Conservation (phyloP, 35 echinoderm and acorn worm genomes). For the Ophiothrix spiculata region DNA sequence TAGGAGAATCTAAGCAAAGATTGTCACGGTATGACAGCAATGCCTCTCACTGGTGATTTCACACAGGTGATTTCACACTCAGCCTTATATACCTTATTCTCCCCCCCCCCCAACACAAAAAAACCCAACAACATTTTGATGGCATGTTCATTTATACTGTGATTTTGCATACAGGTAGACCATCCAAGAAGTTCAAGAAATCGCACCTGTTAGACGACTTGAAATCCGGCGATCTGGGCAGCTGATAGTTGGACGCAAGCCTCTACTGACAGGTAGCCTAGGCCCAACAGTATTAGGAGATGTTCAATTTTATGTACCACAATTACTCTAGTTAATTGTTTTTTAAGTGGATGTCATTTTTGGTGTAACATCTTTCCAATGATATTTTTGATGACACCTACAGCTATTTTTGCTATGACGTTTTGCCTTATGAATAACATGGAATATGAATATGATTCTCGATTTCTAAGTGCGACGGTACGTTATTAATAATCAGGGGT, state of each 20-base stretch:
- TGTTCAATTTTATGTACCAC: too few relatives aligned
- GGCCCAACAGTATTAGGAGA: not conserved
- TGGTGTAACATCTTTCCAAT: too few relatives aligned
- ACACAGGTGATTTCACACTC: too few relatives aligned
- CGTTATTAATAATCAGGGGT: too few relatives aligned
- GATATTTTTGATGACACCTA: too few relatives aligned
- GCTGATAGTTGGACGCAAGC: not conserved
- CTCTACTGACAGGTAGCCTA: not conserved
- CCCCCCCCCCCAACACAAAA: not conserved
- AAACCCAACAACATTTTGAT: not conserved
- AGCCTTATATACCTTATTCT: not conserved
- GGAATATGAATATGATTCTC: too few relatives aligned
- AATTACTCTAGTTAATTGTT: too few relatives aligned
- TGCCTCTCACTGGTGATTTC: not conserved
- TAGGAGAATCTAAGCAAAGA: not conserved
- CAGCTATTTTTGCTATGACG: too few relatives aligned
- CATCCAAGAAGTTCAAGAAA: constrained; percentile 45
- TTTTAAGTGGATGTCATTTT: too few relatives aligned
- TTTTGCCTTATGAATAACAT: too few relatives aligned
- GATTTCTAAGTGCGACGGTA: too few relatives aligned
- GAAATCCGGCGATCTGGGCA: not conserved
- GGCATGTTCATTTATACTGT: not conserved
- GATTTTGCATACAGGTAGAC: constrained; percentile 9
- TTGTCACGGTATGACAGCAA: not conserved
- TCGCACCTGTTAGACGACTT: constrained; percentile 38